These are phyloP conservation scores for Triplophysa dalaica DNA, from an alignment of 2,113 vertebrate genomes.

Conservation along the genomic window DNA sequence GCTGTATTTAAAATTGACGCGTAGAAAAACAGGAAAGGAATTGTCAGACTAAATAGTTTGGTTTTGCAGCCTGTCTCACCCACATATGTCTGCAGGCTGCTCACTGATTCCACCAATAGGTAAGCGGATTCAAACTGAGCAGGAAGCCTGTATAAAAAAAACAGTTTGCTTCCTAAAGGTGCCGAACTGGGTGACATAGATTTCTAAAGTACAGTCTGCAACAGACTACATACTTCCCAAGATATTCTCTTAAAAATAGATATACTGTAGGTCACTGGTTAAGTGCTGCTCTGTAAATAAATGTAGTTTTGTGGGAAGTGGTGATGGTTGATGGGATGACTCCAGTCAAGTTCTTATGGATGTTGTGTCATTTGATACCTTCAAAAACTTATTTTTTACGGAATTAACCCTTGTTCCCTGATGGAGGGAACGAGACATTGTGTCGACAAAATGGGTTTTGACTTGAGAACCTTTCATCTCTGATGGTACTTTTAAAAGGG, in stretches of 20 bases:
- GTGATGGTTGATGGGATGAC: not conserved
- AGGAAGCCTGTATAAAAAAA: constrained; percentile 22
- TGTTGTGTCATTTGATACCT: no score
- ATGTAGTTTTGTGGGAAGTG: not conserved
- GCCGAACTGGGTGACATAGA: constrained; percentile 18
- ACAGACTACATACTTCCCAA: constrained; percentile 3
- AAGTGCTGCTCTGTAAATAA: not conserved
- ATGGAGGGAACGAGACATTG: no score
- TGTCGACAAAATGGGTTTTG: no score
- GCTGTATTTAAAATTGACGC: not conserved
- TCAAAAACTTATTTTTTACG: no score
- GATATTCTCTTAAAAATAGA: not conserved
- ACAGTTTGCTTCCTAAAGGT: not conserved
- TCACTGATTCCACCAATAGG: constrained; percentile 18
- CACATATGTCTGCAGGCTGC: constrained; percentile 40
- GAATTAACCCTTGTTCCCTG: no score
- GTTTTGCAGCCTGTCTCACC: constrained; percentile 39
- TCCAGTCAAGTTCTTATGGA: not conserved
- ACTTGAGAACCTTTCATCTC: no score
- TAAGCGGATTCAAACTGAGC: not conserved
- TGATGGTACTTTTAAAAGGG: no score
- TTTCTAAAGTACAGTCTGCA: not conserved
- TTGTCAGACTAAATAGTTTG: constrained; percentile 46
- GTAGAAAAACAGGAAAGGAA: constrained; percentile 50
- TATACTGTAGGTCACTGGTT: not conserved